Conservation (phyloP, 1,140 invertebrate species). For the Drosophila sulfurigaster region DNA sequence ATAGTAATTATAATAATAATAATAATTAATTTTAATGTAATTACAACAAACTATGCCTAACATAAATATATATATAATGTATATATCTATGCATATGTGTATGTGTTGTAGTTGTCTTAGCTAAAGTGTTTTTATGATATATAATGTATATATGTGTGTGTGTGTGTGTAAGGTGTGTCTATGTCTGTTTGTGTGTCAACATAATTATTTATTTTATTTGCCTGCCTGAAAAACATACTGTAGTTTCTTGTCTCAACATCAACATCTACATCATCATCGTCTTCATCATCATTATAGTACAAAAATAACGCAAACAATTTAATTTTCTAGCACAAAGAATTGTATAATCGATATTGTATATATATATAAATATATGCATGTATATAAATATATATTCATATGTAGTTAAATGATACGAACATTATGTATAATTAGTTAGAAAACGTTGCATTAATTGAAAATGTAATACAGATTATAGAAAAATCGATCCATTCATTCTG, state of each 20-base stretch:
- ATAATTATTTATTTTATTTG: slow-evolving; percentile 31
- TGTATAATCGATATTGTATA: slow-evolving; percentile 7
- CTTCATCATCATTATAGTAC: slow-evolving; percentile 33
- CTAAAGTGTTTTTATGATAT: slow-evolving; percentile 36
- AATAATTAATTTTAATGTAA: slow-evolving; percentile 29
- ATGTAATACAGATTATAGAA: slow-evolving; percentile 24
- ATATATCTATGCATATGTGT: slow-evolving; percentile 23
- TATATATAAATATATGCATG: slow-evolving; percentile 9
- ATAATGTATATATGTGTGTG: slow-evolving; percentile 21
- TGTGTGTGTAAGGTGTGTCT: not conserved
- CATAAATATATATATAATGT: slow-evolving; percentile 47
- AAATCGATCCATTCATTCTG: slow-evolving; percentile 27
- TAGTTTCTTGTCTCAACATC: slow-evolving; percentile 11
- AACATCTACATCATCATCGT: not conserved
- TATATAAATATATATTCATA: slow-evolving; percentile 7
- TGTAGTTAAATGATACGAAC: slow-evolving; percentile 6
- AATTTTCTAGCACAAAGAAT: slow-evolving; percentile 28
- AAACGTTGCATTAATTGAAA: slow-evolving; percentile 34
- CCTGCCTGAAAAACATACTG: slow-evolving; percentile 40
- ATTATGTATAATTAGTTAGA: slow-evolving; percentile 4
- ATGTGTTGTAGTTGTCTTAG: slow-evolving; percentile 31
- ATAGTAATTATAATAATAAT: not conserved
- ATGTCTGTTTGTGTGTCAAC: slow-evolving; percentile 29
- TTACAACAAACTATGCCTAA: slow-evolving; percentile 55
- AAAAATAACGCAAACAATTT: slow-evolving; percentile 38